Base-by-base conservation (phyloP, 2,797 vertebrate genomes). In the Chaetophractus vellerosus region DNA sequence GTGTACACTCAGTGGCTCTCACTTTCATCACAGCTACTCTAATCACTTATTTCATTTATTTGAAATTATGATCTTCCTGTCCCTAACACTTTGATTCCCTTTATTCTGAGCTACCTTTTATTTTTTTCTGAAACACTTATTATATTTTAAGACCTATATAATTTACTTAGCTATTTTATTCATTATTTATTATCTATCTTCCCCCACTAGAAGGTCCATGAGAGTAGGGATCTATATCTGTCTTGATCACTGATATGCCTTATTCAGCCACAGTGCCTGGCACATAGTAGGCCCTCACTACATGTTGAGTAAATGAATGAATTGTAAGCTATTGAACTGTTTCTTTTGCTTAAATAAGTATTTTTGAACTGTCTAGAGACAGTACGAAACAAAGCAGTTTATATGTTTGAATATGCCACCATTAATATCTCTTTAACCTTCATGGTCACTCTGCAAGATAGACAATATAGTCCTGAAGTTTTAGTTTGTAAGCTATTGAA, bases 331-430 rank as follows among this genome's bases (percentile, higher is more conserved):
- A 2, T 59, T 63, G 76, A 92, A n/a, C 75, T 38, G 38, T 75
- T 93, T 75, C 21, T 88, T 90, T 91, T 79, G 50, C 36, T 76
- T n/a, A 72, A 69, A 81, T 68, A 41, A 36, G 18, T 88, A 50
- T 52, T 74, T 94, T 69, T 28, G 26, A 28, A 3, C 78, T 63
- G 33, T 59, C 38, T 68, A 57, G 69, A 69, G 10, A n/a, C n/a
- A 41, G 3, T 80, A 88, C 24, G n/a, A 91, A 74, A 19, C 41
- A 79, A 33, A 84, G 45, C 14, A 71, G 38, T 76, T 45, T 41
- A 31, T 81, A n/a, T 81, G 68, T n/a, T 87, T 91, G 74, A 90
- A 7, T 86, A 66, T 45, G 45, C 28, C 9, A 84, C 28, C 38
- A 55, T 2, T 83, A 84, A 36, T 15, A 88, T 50, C 31, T 68